Conservation (phyloP, 1,140 invertebrate genomes). For the Lasioglossum albipes region DNA sequence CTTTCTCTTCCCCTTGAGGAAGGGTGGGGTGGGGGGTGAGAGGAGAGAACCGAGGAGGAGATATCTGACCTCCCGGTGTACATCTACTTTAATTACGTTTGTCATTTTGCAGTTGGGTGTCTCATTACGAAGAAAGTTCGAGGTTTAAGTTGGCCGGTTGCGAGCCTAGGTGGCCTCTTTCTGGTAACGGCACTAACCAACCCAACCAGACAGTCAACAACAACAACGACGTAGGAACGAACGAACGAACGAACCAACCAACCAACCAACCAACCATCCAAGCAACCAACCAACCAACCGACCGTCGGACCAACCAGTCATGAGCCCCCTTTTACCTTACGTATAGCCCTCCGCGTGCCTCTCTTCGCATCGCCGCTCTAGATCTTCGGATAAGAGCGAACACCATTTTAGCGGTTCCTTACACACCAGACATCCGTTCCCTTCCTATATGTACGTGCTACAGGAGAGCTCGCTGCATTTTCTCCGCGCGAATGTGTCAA, state of each 20-base stretch:
- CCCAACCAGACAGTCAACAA: conserved; percentile 66
- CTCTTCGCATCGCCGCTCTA: conserved; percentile 80
- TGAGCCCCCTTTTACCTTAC: conserved; percentile 67
- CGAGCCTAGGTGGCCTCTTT: conserved; percentile 76
- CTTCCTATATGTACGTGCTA: conserved; percentile 51
- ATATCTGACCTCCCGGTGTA: conserved; percentile 62
- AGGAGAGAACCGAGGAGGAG: conserved; percentile 1
- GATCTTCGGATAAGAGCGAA: conserved; percentile 80
- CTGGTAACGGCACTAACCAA: conserved; percentile 75
- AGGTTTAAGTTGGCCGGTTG: conserved; percentile 70
- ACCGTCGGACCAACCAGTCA: conserved; percentile 59
- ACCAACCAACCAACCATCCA: conserved; percentile 30
- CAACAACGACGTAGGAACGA: conserved; percentile 40
- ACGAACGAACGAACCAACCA: conserved; percentile 34
- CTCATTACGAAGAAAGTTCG: conserved; percentile 78
- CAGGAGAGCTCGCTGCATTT: conserved; percentile 54
- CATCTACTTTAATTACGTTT: conserved; percentile 75
- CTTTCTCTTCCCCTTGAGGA: conserved; percentile 26
- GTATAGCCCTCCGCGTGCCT: conserved; percentile 76
- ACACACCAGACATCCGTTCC: conserved; percentile 80
- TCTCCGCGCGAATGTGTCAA: conserved; percentile 62
- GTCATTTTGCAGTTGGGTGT: conserved; percentile 75
- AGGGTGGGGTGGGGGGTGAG: no score
- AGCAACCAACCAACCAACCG: conserved; percentile 52
- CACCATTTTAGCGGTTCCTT: conserved; percentile 82